Evolutionary conservation across 1,140 invertebrate species (phyloP).

Genomic region (Cydia strobilella): DNA sequence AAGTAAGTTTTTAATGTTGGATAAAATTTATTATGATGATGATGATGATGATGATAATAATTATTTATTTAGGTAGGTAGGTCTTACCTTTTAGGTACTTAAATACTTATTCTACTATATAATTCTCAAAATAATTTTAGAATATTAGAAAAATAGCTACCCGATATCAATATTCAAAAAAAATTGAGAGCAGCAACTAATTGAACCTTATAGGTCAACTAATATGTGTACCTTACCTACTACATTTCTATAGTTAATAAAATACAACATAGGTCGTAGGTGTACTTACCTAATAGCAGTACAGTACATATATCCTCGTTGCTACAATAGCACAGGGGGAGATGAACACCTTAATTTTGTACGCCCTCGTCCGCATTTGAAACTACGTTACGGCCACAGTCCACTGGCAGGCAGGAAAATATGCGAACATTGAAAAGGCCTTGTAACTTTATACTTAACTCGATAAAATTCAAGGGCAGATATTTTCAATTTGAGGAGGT

Average conservation of each 20-base stretch:
- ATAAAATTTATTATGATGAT: too few relatives aligned
- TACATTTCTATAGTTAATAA: background rate
- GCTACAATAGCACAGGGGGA: background rate
- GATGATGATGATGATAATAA: too few relatives aligned
- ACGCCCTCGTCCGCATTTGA: background rate
- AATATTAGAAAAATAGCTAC: too few relatives aligned
- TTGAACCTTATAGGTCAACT: background rate
- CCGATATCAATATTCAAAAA: too few relatives aligned
- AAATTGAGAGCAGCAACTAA: too few relatives aligned
- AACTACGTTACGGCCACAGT: background rate
- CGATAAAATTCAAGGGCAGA: too few relatives aligned
- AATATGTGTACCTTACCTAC: background rate
- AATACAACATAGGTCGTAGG: background rate
- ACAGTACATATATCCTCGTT: conserved; percentile 12
- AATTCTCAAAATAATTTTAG: too few relatives aligned
- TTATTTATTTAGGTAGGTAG: too few relatives aligned
- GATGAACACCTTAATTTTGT: background rate
- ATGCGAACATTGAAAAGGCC: background rate
- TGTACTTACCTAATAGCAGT: background rate
- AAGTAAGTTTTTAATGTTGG: too few relatives aligned
- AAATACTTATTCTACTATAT: too few relatives aligned
- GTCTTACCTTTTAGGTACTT: too few relatives aligned
- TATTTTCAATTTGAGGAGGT: too few relatives aligned
- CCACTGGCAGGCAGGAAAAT: background rate
- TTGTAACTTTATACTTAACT: background rate